Evolutionary conservation across 2,888 invertebrate species (phyloP), one percentile per base, ranked within the genome.

Genomic region (Heliconius charithonia): DNA sequence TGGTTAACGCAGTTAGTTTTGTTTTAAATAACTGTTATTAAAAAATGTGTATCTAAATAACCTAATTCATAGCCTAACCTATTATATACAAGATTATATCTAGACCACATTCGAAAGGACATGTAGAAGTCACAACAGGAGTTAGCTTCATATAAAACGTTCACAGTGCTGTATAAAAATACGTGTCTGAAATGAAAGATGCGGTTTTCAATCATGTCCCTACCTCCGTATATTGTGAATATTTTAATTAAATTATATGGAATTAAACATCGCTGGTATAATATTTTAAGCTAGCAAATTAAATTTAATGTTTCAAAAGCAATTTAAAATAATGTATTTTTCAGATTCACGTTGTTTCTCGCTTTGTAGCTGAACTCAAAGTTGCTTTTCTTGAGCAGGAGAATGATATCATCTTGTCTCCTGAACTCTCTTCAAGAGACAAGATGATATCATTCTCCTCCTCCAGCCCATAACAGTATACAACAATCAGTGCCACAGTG

Each of bases 101-200:
- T 10, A 12, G n/a, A 22, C 37, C 37, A 25, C 32, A 41, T 45
- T 69, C 9, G 25, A 7, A 69, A 25, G 41, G 25, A 45, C 69
- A 16, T 9, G 41, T 69, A 69, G 16, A 41, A 41, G 37, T 13
- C 25, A 41, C 9, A 25, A 16, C 41, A 69, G 41, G 16, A 41
- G 69, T 25, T 19, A 69, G 6, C 69, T 10, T 25, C 41, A 69
- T 45, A 69, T 25, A 69, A n/a, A 67, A 67, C 37, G 37, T 32
- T 25, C 41, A 67, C 67, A 67, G 25, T 25, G 16, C 37, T n/a
- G 2, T 41, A 69, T 45, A 69, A 16, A 45, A 69, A 69, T 69
- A 69, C 69, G 69, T 69, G 69, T 69, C 16, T 25, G 16, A 69
- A 69, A 69, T 69, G 25, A 25, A 69, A 69, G 25, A 69, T 45